Evolutionary conservation across 2,888 invertebrate genomes (phyloP).

Genomic region (Argynnis bischoffii): DNA sequence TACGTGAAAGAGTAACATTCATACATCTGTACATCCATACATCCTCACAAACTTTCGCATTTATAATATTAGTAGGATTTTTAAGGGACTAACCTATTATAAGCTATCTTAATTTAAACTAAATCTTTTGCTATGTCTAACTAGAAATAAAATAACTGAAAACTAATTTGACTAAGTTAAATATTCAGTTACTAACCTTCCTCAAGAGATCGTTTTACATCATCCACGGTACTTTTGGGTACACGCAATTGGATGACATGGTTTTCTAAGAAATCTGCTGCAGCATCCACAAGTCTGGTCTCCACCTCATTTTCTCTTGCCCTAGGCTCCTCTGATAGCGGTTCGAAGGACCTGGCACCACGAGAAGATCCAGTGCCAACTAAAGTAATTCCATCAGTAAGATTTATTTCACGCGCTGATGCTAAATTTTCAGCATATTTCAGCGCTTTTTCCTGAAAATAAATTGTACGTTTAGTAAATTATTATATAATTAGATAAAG

Average conservation of each 20-base stretch:
- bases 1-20: no score
- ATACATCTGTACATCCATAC: no score
- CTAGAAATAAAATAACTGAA: no score
- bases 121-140: no score
- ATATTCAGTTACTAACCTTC: slow-evolving; percentile 84
- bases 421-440: slow-evolving; percentile 84
- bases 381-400: slow-evolving; percentile 83
- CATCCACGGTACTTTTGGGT: slow-evolving; percentile 87
- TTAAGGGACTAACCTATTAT: no score
- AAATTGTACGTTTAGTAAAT: slow-evolving; percentile 22
- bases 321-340: slow-evolving; percentile 86
- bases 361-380: slow-evolving; percentile 77
- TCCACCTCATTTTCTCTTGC: slow-evolving; percentile 89
- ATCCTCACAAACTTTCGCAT: no score
- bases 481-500: not conserved
- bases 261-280: slow-evolving; percentile 89
- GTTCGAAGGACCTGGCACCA: slow-evolving; percentile 83
- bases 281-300: slow-evolving; percentile 86
- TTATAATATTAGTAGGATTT: no score
- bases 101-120: no score
- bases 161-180: no score
- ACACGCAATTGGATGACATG: slow-evolving; percentile 92
- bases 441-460: slow-evolving; percentile 85
- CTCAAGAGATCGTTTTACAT: slow-evolving; percentile 89
- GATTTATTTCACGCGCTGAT: slow-evolving; percentile 77